Percentiles rank a stretch among this genome's conserved stretches.
These are phyloP conservation scores for Cerceris ruficornis DNA, from an alignment of 2,888 invertebrate genomes.

Conservation along the genomic window DNA sequence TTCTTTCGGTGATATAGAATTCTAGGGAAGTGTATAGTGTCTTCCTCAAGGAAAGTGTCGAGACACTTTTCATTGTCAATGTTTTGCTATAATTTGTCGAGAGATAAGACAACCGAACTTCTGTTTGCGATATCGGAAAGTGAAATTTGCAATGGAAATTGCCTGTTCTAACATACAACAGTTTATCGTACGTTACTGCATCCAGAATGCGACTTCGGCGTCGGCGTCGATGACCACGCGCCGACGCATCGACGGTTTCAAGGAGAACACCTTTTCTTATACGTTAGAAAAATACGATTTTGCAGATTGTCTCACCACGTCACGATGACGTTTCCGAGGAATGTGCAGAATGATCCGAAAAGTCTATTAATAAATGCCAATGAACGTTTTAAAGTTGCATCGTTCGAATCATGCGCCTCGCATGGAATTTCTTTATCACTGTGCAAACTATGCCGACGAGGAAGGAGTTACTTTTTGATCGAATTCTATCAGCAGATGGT, in stretches of 20 bases:
- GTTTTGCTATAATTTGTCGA: no score
- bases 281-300: no score
- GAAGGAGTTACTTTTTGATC: constrained; percentile 4
- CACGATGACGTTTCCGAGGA: no score
- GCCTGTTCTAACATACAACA: background rate
- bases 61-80: no score
- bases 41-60: no score
- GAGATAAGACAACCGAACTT: no score
- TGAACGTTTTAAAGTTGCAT: background rate
- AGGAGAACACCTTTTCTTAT: background rate
- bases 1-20: background rate
- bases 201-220: constrained; percentile 40
- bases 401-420: background rate
- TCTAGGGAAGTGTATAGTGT: no score
- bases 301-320: no score
- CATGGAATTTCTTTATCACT: no score
- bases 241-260: constrained; percentile 50
- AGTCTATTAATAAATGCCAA: background rate
- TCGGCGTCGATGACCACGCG: constrained; percentile 62
- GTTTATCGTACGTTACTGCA: constrained; percentile 49
- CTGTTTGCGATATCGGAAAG: no score
- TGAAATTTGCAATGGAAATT: no score
- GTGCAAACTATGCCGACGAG: constrained; percentile 15
- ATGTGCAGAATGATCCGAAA: no score
- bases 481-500: constrained; percentile 30